Conservation (phyloP, 2,888 invertebrate species). For the Aphidius colemani region DNA sequence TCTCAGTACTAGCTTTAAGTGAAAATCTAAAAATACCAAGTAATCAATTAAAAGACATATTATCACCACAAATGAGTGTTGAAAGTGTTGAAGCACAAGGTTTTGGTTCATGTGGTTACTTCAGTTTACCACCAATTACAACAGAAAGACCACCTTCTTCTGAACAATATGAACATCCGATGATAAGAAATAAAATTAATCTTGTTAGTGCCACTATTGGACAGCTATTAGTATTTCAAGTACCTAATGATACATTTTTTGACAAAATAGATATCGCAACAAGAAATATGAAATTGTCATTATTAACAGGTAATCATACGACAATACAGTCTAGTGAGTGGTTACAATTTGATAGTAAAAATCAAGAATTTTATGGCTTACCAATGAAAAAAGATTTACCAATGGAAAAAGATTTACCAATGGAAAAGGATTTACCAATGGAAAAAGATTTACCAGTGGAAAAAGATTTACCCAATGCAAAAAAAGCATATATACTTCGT, state of each 20-base stretch:
- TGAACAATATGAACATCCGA: constrained; percentile 69
- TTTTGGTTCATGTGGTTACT: constrained; percentile 70
- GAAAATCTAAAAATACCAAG: constrained; percentile 66
- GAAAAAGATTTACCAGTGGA: constrained; percentile 79
- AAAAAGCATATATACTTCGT: constrained; percentile 76
- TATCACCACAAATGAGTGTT: constrained; percentile 71
- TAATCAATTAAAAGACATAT: constrained; percentile 64
- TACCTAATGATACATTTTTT: constrained; percentile 88
- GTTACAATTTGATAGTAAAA: constrained; percentile 87
- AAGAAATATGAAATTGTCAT: constrained; percentile 71
- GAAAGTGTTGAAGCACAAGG: constrained; percentile 71
- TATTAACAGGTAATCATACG: constrained; percentile 74
- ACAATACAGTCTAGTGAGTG: constrained; percentile 74
- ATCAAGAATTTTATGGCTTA: constrained; percentile 88
- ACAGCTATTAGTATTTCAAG: constrained; percentile 77
- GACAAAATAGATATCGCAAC: constrained; percentile 86
- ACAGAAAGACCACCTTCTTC: constrained; percentile 64
- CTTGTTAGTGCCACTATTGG: constrained; percentile 82
- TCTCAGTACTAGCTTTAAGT: constrained; percentile 65
- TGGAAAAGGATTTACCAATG: constrained; percentile 73
- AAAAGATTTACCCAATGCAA: constrained; percentile 67
- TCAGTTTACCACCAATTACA: constrained; percentile 61
- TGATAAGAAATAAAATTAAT: constrained; percentile 84
- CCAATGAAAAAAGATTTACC: constrained; percentile 76
- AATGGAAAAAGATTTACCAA: no score